Evolutionary conservation across 2,888 invertebrate genomes (phyloP), one percentile per base, ranked within the genome.

Genomic region (Minunthozetes semirufus): DNA sequence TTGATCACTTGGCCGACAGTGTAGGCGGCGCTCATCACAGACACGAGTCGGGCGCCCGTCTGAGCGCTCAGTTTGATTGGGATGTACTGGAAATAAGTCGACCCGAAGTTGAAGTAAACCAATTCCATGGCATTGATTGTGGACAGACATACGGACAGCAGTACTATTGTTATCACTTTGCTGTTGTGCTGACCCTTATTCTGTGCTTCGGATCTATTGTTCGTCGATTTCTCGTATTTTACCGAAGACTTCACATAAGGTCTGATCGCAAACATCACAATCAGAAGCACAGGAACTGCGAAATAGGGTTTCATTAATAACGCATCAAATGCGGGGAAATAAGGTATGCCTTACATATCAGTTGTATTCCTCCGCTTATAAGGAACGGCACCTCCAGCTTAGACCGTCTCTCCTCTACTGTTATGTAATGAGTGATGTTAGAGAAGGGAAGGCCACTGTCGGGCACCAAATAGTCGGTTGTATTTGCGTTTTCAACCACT

Each of bases 61-160:
- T n/a, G 9, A 2, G 74, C 70, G 3, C 11, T n/a, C 22, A 74
- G 19, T 17, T 50, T 25, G 0, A 53, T 22, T 15, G 68, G 29
- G 17, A 6, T 33, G 22, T 70, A 70, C 50, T 74, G 74, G 19
- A 19, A 33, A 68, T 70, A 70, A 42, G 74, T 33, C 13, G 70
- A 13, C 5, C 70, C 29, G 53, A 74, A 74, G n/a, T 50, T 25
- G 11, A 74, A 17, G 15, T 25, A 27, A 5, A 29, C 22, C 27
- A 25, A 11, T 25, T 74, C 74, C 3, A 53, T 33, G 0, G 38
- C 19, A 25, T 15, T 19, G 70, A 50, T 71, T 15, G n/a, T 8
- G 17, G 70, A 19, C 8, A 74, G 11, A 25, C n/a, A 56, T 1
- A 68, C 15, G 6, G 50, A 6, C 4, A 50, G 15, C 5, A 74